phyloP scores from a whole-genome alignment of 2,888 invertebrate species.

The Rotaria sp. region DNA sequence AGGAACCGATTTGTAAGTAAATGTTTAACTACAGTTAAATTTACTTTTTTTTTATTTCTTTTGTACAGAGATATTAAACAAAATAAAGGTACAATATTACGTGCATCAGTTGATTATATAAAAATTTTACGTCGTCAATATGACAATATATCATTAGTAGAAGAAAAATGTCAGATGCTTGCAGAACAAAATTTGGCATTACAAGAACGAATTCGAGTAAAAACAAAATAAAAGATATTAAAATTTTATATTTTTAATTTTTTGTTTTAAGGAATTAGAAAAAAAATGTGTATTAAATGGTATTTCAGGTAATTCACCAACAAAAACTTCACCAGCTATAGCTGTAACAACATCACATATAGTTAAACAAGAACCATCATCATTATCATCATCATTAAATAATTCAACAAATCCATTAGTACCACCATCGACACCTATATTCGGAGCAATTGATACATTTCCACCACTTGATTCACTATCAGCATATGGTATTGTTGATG shows the following conservation, averaged over 20 bases:
- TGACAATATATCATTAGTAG: background rate
- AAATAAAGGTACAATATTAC: constrained; percentile 40
- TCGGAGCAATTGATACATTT: background rate
- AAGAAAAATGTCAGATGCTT: background rate
- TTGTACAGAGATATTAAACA: constrained; percentile 37
- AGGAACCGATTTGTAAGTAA: constrained; percentile 35
- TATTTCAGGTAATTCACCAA: background rate
- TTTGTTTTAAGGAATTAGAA: constrained; percentile 1
- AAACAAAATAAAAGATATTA: background rate
- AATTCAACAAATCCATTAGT: background rate
- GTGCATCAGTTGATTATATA: constrained; percentile 39
- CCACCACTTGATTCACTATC: background rate
- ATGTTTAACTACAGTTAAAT: background rate
- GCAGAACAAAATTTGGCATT: background rate
- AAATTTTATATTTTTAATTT: background rate
- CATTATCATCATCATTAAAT: constrained; percentile 4
- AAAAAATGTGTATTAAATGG: constrained; percentile 16
- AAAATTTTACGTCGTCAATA: constrained; percentile 25
- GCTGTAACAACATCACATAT: background rate
- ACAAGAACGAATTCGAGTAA: constrained; percentile 19
- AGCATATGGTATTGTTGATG: background rate
- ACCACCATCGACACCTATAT: background rate
- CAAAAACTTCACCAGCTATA: background rate
- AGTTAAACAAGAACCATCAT: constrained; percentile 17
- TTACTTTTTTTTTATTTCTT: background rate